Evolutionary conservation across 2,113 vertebrate species (phyloP), one percentile per base, ranked within the genome.

Genomic region (Dascyllus trimaculatus): DNA sequence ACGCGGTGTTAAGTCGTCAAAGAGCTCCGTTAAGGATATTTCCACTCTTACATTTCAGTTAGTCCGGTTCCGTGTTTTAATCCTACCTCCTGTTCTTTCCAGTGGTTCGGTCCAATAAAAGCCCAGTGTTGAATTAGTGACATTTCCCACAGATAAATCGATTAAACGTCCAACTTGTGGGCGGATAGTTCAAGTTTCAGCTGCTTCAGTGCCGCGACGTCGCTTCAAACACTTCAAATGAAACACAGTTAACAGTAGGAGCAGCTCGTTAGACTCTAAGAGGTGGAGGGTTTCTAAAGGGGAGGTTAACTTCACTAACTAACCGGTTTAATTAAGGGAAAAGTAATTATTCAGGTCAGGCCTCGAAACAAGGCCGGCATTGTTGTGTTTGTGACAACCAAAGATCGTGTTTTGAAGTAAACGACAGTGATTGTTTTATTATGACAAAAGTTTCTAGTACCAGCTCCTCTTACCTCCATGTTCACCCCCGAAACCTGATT

Each of bases 381-480:
- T 85, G 63, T 71, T 77, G 71, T 68, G 67, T 82, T 82, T 80
- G 54, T 84, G 72, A 81, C 60, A 74, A 71, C 71, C 46, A 87
- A 32, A 81, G 22, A 63, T 75, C 65, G 67, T 84, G 49, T 66
- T 63, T 59, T 78, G 38, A 52, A 52, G 38, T 58, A 63, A 73
- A 84, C 22, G 75, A 54, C 17, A 0, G 3, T 54, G 40, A 29
- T 62, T 60, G 0, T 76, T 89, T 78, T 78, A 78, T 76, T 75
- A 24, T 48, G 46, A 82, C 4, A 32, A 35, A 35, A 4, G 32
- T 66, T 40, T 83, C 21, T 74, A 69, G 73, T 48, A 19, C 68
- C 69, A 62, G 32, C 75, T 82, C 78, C 73, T 89, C 94, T 95
- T 95, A 95, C 95, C 94, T 95, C 93, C 95, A 95, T 95, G 72